Percentiles rank a stretch among this genome's conserved stretches.
Conservation (phyloP, 2,888 invertebrate genomes). For the Pegoplata infirma region DNA sequence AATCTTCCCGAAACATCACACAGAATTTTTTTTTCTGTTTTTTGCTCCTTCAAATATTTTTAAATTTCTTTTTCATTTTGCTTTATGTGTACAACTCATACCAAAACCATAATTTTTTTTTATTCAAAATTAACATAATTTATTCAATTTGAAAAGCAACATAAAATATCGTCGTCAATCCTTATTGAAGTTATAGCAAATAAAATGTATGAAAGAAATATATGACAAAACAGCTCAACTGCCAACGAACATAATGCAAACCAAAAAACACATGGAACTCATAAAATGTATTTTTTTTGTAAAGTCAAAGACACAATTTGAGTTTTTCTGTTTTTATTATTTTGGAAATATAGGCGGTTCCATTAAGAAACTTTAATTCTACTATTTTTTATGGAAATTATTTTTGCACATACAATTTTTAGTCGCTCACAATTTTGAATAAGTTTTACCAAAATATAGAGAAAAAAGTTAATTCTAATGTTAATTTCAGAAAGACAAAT, state of each 20-base stretch:
- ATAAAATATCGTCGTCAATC: constrained; percentile 52
- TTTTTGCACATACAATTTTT: no score
- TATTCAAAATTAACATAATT: constrained; percentile 59
- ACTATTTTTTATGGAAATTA: no score
- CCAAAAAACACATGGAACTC: constrained; percentile 38
- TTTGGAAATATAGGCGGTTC: constrained; percentile 25
- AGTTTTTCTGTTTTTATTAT: constrained; percentile 20
- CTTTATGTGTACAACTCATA: no score
- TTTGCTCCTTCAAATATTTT: constrained; percentile 35
- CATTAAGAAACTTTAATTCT: no score
- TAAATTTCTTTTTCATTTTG: constrained; percentile 17
- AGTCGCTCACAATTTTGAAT: no score
- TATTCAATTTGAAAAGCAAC: constrained; percentile 58
- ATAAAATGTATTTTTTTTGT: constrained; percentile 39
- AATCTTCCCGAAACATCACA: constrained; percentile 10
- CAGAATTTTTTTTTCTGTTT: no score
- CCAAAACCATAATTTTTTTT: constrained; percentile 25
- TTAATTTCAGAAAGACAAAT: no score
- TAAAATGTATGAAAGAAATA: constrained; percentile 17
- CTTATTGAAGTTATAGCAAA: constrained; percentile 44
- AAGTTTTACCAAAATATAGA: no score
- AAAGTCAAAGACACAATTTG: constrained; percentile 38
- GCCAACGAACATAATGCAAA: neutral
- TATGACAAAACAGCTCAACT: constrained; percentile 17
- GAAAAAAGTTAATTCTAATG: no score